These are phyloP conservation scores for Philaethria dido DNA, from an alignment of 2,888 invertebrate species.

Conservation along the genomic window DNA sequence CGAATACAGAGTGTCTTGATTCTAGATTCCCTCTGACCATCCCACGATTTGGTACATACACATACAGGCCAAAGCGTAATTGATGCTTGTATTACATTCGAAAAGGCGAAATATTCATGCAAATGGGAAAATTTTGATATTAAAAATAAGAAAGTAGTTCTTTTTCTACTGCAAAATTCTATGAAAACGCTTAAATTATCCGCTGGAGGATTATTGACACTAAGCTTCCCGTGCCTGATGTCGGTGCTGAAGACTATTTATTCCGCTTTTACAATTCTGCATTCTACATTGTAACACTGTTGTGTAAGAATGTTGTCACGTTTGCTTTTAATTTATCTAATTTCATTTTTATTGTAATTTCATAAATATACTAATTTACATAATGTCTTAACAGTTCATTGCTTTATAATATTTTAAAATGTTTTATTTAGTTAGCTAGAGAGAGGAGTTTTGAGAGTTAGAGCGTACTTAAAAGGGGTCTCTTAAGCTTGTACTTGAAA, in stretches of 20 bases:
- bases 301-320: background rate
- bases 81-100: conserved; percentile 57
- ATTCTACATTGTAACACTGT: conserved; percentile 3
- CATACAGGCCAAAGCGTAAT: conserved; percentile 62
- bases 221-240: conserved; percentile 60
- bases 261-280: conserved; percentile 59
- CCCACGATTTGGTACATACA: no score
- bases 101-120: conserved; percentile 58
- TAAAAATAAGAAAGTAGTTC: conserved; percentile 57
- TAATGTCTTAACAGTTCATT: no score
- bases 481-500: no score
- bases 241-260: conserved; percentile 58
- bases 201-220: conserved; percentile 59
- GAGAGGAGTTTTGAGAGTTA: no score
- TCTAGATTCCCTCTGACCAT: no score
- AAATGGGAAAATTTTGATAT: conserved; percentile 65
- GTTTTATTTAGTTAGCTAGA: no score
- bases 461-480: no score
- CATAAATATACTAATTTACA: no score
- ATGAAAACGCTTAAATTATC: conserved; percentile 62
- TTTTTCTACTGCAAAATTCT: conserved; percentile 51
- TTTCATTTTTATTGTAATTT: no score
- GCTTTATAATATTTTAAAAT: no score
- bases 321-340: no score
- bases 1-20: no score